Base-by-base conservation (phyloP, 1,140 invertebrate genomes). In the Melipona quadrifasciata region DNA sequence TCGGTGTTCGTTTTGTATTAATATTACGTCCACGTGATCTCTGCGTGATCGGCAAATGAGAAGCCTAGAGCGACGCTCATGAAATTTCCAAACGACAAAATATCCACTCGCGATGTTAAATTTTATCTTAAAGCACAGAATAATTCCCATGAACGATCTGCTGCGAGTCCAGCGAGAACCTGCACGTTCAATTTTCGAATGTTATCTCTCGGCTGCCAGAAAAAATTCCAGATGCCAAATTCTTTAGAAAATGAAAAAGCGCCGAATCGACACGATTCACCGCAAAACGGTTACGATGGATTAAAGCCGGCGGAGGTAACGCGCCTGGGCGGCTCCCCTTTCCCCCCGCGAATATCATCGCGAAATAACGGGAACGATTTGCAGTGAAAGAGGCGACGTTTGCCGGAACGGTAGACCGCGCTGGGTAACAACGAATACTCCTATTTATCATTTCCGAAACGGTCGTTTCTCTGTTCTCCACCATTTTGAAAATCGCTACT, bases 401-500 rank as follows among this genome's bases (percentile, higher is more conserved):
- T 61, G 75, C 19, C 76, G 57, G 27, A 21, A 21, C 19, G 39
- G 55, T 47, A 34, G 47, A 71, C 82, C 64, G 19, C 75, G 75
- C 31, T 34, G 27, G 55, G 55, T 72, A 58, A 79, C 76, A 80
- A 84, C 78, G 78, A 84, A 57, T 64, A 57, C 58, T 58, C 77
- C 78, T 73, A 80, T 84, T 84, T 84, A 80, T 80, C 83, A 73
- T 84, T 84, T 84, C 77, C 83, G 71, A 80, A 84, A 84, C 83
- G 68, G 39, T 68, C 68, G 83, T 73, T 73, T 73, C 70, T 80
- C 83, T 72, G 78, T 85, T 86, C 75, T 70, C 87, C 75, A 75
- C 71, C 87, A 87, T 88, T 89, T 89, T 89, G 85, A 88, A 89
- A 89, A 88, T 89, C 83, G 76, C 71, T 76, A 64, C 84, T 74